A percentile compares a stretch with the other conserved stretches of the same genome.
Conservation (phyloP, 2,113 vertebrate species). For the Erpornis zantholeuca region DNA sequence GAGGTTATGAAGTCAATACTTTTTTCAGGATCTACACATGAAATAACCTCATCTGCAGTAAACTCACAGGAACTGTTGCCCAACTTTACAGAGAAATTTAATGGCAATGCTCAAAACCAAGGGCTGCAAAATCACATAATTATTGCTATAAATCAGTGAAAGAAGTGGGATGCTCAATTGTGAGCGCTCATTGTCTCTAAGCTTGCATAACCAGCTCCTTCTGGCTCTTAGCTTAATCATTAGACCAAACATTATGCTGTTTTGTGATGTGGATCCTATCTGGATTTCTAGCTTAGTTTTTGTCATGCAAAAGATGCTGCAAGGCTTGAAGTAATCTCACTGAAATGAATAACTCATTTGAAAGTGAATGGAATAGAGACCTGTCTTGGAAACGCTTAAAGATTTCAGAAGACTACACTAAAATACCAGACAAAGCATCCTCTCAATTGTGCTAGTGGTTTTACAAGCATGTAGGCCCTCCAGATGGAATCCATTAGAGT, state of each 20-base stretch:
- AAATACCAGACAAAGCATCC: neutral
- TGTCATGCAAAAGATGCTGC: slow-evolving; percentile 25
- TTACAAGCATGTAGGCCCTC: neutral
- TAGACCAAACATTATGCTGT: slow-evolving; percentile 11
- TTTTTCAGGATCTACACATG: neutral
- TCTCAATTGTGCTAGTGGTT: neutral
- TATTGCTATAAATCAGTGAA: neutral
- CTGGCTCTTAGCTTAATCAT: slow-evolving; percentile 7
- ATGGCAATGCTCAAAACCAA: neutral
- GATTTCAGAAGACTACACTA: slow-evolving; percentile 24
- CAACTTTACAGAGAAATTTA: neutral
- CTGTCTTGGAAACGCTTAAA: neutral
- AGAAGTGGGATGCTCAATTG: neutral
- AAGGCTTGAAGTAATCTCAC: slow-evolving; percentile 10
- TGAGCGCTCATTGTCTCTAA: neutral
- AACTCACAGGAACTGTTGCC: neutral
- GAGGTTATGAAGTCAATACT: neutral
- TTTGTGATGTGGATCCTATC: neutral
- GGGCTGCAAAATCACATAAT: neutral
- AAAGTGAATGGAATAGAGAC: slow-evolving; percentile 19
- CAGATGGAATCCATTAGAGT: neutral
- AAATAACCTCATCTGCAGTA: neutral
- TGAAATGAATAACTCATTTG: slow-evolving; percentile 51
- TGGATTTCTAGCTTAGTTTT: neutral
- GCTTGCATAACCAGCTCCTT: neutral